Percentiles rank a stretch among this genome's conserved stretches.
Evolutionary conservation across 2,113 vertebrate species (phyloP).

Genomic region (Pelmatolapia mariae): DNA sequence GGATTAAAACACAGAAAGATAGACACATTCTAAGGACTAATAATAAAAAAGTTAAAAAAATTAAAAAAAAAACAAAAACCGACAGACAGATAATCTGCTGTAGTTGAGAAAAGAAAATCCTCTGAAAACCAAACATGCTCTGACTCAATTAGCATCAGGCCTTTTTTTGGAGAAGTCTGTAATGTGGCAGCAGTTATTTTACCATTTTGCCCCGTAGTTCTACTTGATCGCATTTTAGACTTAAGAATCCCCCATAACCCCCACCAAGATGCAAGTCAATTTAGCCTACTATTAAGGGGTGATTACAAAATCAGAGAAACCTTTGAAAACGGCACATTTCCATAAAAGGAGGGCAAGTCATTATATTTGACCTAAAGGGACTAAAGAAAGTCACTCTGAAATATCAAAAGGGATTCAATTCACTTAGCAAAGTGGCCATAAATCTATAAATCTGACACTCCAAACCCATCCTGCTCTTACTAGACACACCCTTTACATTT

Average conservation of each 20-base stretch:
- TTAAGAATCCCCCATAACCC: background rate
- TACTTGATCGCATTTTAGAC: background rate
- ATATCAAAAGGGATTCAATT: constrained; percentile 37
- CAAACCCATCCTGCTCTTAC: constrained; percentile 25
- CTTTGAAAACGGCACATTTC: constrained; percentile 39
- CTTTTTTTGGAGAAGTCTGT: background rate
- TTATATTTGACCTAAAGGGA: constrained; percentile 47
- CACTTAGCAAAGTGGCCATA: constrained; percentile 21
- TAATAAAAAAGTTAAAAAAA: background rate
- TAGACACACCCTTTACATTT: constrained; percentile 70
- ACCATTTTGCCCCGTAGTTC: background rate
- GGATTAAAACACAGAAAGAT: background rate
- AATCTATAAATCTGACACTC: constrained; percentile 39
- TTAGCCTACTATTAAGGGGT: constrained; percentile 11
- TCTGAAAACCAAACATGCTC: background rate
- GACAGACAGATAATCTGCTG: background rate
- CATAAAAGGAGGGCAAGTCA: constrained; percentile 25
- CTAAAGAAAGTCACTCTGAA: constrained; percentile 25
- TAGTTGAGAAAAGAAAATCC: background rate
- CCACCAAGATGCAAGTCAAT: background rate
- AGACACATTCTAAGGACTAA: background rate
- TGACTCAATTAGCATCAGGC: background rate
- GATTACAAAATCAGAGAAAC: constrained; percentile 18
- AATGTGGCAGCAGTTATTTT: background rate
- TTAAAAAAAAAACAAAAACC: background rate